Base-by-base conservation (phyloP, 1,140 invertebrate genomes). In the Plutomurus gul region DNA sequence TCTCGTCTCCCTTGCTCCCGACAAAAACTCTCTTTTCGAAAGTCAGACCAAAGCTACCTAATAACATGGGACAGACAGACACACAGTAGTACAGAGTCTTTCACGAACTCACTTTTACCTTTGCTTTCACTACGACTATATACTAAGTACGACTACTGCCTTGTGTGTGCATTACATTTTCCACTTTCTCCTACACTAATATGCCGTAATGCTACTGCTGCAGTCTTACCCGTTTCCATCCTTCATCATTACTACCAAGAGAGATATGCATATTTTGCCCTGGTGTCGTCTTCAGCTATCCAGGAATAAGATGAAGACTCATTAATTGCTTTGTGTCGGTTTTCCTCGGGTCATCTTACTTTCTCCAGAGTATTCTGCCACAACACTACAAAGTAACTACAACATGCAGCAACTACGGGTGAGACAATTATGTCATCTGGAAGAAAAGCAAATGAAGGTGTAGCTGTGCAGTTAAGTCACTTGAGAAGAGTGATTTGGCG, bases 1-100 rank as follows among this genome's bases (percentile, higher is more conserved):
- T 65, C 56, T 65, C 47, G 20, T 65, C 56, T 65, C 30, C 56
- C 30, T 65, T 65, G 30, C 56, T 65, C 56, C 39, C 56, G 56
- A 65, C 56, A 65, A 65, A 65, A 65, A 65, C 51, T 25, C 22
- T 27, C n/a, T n/a, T 11, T 16, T 33, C 30, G 47, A 56, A 56
- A 56, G n/a, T 30, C 27, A 65, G 36, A 65, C 30, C 56, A 65
- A 65, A 33, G 56, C 56, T 33, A n/a, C n/a, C n/a, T n/a, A n/a
- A n/a, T n/a, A n/a, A n/a, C n/a, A n/a, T n/a, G n/a, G n/a, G n/a
- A n/a, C n/a, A n/a, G n/a, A n/a, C n/a, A n/a, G n/a, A 65, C 36
- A 10, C 56, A 47, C 43, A 47, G n/a, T 46, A n/a, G 5, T n/a
- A 33, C 56, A 30, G 13, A n/a, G n/a, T n/a, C n/a, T n/a, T n/a